Evolutionary conservation across 2,797 vertebrate species (phyloP).

Genomic region (Eleutherodactylus coqui): DNA sequence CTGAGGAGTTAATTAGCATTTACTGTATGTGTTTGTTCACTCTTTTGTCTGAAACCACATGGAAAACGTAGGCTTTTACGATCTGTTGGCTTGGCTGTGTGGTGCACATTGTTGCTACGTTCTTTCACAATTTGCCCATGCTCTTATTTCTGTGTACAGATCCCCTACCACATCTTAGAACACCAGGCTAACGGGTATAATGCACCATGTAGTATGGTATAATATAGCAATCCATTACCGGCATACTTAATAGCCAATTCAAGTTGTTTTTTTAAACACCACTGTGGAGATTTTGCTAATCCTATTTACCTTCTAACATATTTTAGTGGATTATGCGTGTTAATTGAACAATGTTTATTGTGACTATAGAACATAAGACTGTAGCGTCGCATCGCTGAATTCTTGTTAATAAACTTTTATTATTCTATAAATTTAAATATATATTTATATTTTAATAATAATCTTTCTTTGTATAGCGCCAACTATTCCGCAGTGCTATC

Average conservation of each 20-base stretch:
- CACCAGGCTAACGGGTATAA: not conserved
- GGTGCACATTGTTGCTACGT: no score
- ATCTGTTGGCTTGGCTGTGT: no score
- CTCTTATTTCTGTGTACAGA: not conserved
- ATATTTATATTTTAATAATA: not conserved
- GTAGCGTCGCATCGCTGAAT: not conserved
- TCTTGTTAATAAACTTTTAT: not conserved
- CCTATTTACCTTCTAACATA: constrained; percentile 50
- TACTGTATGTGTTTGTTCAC: no score
- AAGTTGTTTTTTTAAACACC: not conserved
- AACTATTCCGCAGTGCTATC: no score
- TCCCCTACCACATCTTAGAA: not conserved
- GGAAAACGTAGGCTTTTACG: no score
- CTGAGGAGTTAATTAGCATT: no score
- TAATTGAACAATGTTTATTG: constrained; percentile 31
- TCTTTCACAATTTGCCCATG: no score
- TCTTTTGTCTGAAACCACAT: no score
- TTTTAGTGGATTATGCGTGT: constrained; percentile 42
- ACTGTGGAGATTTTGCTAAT: constrained; percentile 26
- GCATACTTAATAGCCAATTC: constrained; percentile 16
- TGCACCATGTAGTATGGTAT: no score
- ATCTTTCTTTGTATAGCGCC: not conserved
- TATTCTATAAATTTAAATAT: not conserved
- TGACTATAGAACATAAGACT: constrained; percentile 22
- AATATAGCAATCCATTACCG: not conserved